These are phyloP conservation scores for Erebia epiphron DNA, from an alignment of 2,888 invertebrate species.

Conservation along the genomic window DNA sequence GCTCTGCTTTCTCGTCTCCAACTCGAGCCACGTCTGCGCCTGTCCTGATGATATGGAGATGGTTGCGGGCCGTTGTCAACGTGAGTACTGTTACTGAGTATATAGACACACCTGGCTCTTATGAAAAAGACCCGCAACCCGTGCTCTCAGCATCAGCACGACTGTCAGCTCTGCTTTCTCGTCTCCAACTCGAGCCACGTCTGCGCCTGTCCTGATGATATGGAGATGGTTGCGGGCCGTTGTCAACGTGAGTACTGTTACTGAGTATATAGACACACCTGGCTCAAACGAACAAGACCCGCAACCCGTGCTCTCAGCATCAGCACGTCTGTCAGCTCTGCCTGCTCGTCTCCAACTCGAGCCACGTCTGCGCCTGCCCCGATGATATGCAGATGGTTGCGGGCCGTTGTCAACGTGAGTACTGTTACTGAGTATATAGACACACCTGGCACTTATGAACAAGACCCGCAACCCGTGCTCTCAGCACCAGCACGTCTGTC, in stretches of 20 bases:
- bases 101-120: constrained; percentile 77
- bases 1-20: no score
- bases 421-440: no score
- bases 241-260: constrained; percentile 42
- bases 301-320: no score
- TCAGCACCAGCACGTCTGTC: no score
- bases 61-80: constrained; percentile 63
- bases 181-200: constrained; percentile 55
- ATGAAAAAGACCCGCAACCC: no score
- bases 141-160: no score
- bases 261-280: constrained; percentile 67
- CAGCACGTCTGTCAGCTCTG: no score
- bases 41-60: constrained; percentile 90
- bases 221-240: constrained; percentile 79
- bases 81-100: background rate
- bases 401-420: constrained; percentile 60
- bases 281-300: constrained; percentile 52
- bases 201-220: constrained; percentile 91
- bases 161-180: no score
- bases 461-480: no score
- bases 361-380: constrained; percentile 89
- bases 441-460: constrained; percentile 77
- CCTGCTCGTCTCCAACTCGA: no score
- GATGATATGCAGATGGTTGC: constrained; percentile 84
- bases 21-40: constrained; percentile 82